These are phyloP conservation scores for Cyprichromis sp. DNA, from an alignment of 2,113 vertebrate species.

Conservation along the genomic window DNA sequence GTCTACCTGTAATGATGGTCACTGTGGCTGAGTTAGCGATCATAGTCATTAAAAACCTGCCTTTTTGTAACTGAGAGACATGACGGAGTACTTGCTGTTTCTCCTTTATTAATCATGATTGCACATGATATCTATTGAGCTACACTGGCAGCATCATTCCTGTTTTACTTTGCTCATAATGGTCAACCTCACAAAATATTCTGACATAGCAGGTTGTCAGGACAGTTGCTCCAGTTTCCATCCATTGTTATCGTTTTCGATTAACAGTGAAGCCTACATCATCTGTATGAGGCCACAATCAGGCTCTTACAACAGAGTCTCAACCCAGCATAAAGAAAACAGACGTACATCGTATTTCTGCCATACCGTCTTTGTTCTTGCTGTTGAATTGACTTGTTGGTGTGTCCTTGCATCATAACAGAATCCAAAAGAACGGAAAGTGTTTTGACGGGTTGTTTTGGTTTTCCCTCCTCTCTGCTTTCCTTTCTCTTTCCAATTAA, in stretches of 20 bases:
- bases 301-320: background rate
- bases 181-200: background rate
- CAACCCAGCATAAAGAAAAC: background rate
- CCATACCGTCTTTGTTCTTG: background rate
- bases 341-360: background rate
- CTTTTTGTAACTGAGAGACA: background rate
- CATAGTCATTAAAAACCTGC: background rate
- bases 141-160: background rate
- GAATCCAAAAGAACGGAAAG: background rate
- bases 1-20: background rate
- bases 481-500: slow-evolving; percentile 61
- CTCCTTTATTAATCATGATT: background rate
- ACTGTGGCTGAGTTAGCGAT: background rate
- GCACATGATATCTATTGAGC: background rate
- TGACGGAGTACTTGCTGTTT: background rate
- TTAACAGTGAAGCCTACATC: background rate
- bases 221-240: background rate
- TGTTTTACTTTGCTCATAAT: background rate
- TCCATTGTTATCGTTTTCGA: background rate
- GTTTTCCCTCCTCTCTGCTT: slow-evolving; percentile 4
- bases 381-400: slow-evolving; percentile 8
- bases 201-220: background rate
- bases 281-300: background rate
- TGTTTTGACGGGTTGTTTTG: slow-evolving; percentile 28
- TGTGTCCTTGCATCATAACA: background rate